phyloP scores from a whole-genome alignment of 1,140 invertebrate species.

The Drosophila nikananu region DNA sequence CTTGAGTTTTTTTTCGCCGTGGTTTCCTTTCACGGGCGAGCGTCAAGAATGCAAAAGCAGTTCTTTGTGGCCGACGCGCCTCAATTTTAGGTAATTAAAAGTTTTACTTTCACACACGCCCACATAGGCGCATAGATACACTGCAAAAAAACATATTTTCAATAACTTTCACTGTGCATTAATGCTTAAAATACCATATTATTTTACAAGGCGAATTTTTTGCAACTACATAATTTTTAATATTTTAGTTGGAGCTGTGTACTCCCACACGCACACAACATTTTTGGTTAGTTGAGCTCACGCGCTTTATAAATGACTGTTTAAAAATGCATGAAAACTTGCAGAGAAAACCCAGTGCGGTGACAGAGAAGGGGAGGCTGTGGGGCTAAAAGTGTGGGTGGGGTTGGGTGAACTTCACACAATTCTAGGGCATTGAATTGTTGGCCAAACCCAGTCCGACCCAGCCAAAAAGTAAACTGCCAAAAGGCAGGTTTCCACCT shows the following conservation, averaged over 20 bases:
- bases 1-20: conserved; percentile 22
- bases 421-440: conserved; percentile 42
- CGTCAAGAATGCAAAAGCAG: conserved; percentile 17
- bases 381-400: neutral
- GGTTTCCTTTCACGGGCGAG: conserved; percentile 23
- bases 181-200: neutral
- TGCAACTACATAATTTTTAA: neutral
- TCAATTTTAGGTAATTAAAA: conserved; percentile 76
- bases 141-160: neutral
- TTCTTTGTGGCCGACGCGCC: conserved; percentile 47
- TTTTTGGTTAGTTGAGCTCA: conserved; percentile 43
- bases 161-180: neutral
- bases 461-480: conserved; percentile 17
- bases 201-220: too few species aligned
- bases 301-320: conserved; percentile 72
- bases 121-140: neutral
- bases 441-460: conserved; percentile 19
- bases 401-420: neutral
- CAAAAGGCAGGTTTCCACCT: conserved; percentile 17
- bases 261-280: conserved; percentile 14
- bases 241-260: neutral
- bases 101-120: conserved; percentile 36
- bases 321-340: conserved; percentile 74
- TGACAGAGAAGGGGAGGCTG: too few species aligned
- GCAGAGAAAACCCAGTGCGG: conserved; percentile 4